These are phyloP conservation scores for Pecten maximus DNA, from an alignment of 2,888 invertebrate species.

Conservation along the genomic window DNA sequence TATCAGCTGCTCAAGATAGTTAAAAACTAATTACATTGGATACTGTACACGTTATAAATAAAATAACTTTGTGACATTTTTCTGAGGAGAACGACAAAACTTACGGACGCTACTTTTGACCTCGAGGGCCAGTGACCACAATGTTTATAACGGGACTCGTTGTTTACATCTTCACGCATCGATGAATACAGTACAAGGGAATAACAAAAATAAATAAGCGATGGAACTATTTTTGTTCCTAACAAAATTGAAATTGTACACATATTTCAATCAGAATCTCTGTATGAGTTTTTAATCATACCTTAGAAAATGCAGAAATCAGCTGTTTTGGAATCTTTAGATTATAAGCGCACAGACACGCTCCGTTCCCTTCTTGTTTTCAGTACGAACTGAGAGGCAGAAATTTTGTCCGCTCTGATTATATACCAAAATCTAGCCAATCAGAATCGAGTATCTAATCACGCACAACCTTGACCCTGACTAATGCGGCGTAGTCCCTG, in stretches of 20 bases:
- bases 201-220: neutral
- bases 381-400: neutral
- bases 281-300: neutral
- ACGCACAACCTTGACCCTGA: conserved; percentile 27
- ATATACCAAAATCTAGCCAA: neutral
- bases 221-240: neutral
- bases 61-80: no score
- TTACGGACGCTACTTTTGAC: neutral
- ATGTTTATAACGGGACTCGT: neutral
- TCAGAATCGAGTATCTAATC: neutral
- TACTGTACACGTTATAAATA: no score
- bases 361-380: neutral
- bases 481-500: neutral
- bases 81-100: no score
- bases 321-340: neutral
- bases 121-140: neutral
- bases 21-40: no score
- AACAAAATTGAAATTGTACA: no score
- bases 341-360: neutral
- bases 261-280: neutral
- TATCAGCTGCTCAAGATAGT: no score
- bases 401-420: neutral
- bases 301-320: neutral
- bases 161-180: neutral
- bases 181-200: no score